These are phyloP conservation scores for Erythrolamprus reginae DNA, from an alignment of 2,113 vertebrate species.

Conservation along the genomic window DNA sequence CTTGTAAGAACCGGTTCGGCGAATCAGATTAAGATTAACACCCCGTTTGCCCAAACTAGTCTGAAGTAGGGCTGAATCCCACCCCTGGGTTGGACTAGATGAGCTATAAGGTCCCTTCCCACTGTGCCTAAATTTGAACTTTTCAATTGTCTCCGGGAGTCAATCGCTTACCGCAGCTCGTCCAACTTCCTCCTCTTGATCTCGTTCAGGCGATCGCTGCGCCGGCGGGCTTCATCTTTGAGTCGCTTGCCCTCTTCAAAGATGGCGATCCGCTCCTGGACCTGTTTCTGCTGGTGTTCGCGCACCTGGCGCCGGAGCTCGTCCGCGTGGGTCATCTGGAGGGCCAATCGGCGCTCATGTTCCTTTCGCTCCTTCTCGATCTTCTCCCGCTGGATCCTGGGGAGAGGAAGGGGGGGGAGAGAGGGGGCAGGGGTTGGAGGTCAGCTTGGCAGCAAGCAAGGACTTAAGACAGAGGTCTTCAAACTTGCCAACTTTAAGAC, in stretches of 20 bases:
- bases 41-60: no score
- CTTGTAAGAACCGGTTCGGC: no score
- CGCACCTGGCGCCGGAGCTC: conserved; percentile 76
- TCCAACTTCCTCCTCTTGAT: conserved; percentile 80
- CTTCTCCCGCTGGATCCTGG: conserved; percentile 74
- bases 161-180: conserved; percentile 76
- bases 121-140: no score
- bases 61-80: no score
- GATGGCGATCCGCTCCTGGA: conserved; percentile 51
- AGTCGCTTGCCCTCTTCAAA: conserved; percentile 72
- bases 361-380: conserved; percentile 70
- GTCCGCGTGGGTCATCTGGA: conserved; percentile 42
- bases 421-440: no score
- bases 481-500: no score
- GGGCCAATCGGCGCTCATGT: conserved; percentile 29
- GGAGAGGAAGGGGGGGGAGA: no score
- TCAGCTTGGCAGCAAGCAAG: no score
- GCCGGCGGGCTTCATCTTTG: conserved; percentile 67
- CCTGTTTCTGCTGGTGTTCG: conserved; percentile 68
- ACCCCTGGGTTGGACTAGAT: no score
- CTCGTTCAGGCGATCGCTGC: conserved; percentile 65
- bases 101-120: no score
- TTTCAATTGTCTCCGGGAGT: background rate
- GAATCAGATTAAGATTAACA: no score
- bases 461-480: no score